These are phyloP conservation scores for Diaperis boleti DNA, from an alignment of 2,888 invertebrate species.

Conservation along the genomic window DNA sequence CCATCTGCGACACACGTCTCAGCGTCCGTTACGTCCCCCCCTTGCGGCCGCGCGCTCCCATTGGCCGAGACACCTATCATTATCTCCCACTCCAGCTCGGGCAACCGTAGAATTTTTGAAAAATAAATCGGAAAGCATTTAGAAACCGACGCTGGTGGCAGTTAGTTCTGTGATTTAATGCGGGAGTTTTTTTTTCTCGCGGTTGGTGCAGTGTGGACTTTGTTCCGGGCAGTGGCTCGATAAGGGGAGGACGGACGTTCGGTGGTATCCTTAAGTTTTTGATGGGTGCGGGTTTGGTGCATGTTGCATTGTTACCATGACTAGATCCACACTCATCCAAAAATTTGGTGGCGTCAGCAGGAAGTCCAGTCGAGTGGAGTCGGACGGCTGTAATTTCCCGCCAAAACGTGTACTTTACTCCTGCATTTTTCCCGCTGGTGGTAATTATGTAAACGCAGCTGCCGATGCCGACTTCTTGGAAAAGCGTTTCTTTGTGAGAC, in stretches of 20 bases:
- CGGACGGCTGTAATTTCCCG: background rate
- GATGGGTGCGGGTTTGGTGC: constrained; percentile 83
- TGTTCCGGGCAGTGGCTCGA: no score
- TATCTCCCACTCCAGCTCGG: constrained; percentile 47
- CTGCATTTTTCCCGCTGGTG: background rate
- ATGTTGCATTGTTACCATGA: constrained; percentile 75
- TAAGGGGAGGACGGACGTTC: no score
- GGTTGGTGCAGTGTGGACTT: background rate
- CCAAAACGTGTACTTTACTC: no score
- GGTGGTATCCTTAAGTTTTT: constrained; percentile 64
- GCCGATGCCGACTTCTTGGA: no score
- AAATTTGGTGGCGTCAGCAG: constrained; percentile 62
- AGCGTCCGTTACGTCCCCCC: constrained; percentile 10
- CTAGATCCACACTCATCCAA: constrained; percentile 87
- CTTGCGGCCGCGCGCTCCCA: constrained; percentile 22
- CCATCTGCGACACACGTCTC: constrained; percentile 16
- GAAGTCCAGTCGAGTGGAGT: background rate
- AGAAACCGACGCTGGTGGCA: constrained; percentile 37
- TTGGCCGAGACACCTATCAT: constrained; percentile 40
- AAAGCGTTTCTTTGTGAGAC: constrained; percentile 9
- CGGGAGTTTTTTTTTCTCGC: constrained; percentile 3
- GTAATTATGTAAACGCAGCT: background rate
- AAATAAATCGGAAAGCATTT: constrained; percentile 53
- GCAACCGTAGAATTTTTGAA: constrained; percentile 54
- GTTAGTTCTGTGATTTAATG: constrained; percentile 23